Conservation (phyloP, 2,113 vertebrate genomes). For the Petaurus breviceps region DNA sequence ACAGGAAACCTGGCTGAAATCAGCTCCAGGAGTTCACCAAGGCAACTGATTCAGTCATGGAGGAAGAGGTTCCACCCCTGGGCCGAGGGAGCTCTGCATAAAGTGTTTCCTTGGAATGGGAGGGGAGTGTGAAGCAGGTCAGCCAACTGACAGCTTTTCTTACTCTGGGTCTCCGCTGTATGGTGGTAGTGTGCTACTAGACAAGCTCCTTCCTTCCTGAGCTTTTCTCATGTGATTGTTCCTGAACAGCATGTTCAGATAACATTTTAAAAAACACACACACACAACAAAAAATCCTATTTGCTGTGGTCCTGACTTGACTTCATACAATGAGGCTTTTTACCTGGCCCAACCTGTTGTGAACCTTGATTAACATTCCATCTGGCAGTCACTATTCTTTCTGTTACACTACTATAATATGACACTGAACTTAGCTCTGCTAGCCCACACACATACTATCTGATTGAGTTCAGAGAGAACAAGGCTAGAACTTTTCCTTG, state of each 20-base stretch:
- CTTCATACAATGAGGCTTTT: not conserved
- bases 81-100: not conserved
- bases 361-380: not conserved
- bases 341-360: not conserved
- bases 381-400: not conserved
- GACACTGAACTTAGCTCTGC: not conserved
- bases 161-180: not conserved
- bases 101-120: not conserved
- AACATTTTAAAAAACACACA: not conserved
- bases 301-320: not conserved
- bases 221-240: not conserved
- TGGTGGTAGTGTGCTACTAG: not conserved
- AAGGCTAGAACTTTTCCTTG: not conserved
- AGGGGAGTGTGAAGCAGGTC: not conserved
- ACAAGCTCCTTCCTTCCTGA: not conserved
- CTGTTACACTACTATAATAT: not conserved
- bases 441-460: not conserved
- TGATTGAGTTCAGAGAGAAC: not conserved
- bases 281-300: not conserved
- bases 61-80: not conserved
- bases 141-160: not conserved
- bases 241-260: not conserved
- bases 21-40: not conserved
- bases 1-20: not conserved
- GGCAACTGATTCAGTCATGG: not conserved